Percentiles rank a stretch among this genome's conserved stretches.
Conservation (phyloP, 2,888 invertebrate genomes). For the Timema cristinae region DNA sequence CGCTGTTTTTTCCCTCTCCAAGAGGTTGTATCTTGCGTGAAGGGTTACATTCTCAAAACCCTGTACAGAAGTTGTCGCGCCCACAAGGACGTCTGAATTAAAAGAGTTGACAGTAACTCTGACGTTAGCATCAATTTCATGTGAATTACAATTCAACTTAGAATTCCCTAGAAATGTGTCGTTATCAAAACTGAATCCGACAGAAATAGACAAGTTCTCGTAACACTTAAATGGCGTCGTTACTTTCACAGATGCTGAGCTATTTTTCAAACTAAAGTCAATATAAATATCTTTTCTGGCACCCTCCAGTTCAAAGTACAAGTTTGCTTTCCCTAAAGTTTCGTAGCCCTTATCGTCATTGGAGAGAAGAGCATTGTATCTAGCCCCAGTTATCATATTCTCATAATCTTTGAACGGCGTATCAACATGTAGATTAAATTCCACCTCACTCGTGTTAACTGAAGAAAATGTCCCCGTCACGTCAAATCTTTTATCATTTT, state of each 20-base stretch:
- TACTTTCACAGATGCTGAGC: neutral
- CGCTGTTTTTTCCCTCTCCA: constrained; percentile 13
- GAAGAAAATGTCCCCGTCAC: neutral
- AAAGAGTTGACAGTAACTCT: neutral
- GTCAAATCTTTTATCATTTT: constrained; percentile 6
- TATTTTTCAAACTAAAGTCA: neutral
- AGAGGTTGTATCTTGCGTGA: constrained; percentile 17
- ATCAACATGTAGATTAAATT: neutral
- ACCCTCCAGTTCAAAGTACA: neutral
- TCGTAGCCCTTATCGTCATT: neutral
- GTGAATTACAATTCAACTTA: neutral
- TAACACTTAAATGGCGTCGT: constrained; percentile 16
- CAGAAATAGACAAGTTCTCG: neutral
- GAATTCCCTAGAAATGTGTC: neutral
- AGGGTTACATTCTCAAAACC: constrained; percentile 18
- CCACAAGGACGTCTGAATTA: constrained; percentile 11
- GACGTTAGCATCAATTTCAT: neutral
- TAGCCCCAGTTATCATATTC: neutral
- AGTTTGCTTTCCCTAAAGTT: neutral
- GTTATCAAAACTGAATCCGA: neutral
- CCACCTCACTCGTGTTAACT: neutral
- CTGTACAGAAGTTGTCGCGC: constrained; percentile 14
- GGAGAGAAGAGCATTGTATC: neutral
- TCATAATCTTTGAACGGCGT: constrained; percentile 17
- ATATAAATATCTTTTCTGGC: neutral